Percentiles rank a stretch among this genome's conserved stretches.
Conservation (phyloP, 2,888 invertebrate genomes). For the Lordiphosa fenestrarum region DNA sequence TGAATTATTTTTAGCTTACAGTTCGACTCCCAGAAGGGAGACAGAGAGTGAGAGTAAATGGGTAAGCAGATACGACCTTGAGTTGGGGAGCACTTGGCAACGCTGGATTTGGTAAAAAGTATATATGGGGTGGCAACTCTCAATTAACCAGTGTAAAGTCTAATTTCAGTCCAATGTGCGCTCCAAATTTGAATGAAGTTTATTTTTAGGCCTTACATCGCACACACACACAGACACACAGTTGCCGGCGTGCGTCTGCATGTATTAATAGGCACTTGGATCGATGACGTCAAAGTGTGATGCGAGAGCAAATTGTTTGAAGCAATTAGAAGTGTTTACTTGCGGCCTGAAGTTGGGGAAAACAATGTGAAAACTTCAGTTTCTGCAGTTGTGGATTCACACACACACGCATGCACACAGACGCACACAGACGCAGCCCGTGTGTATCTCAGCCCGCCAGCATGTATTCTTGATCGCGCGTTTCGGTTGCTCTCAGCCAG, state of each 20-base stretch:
- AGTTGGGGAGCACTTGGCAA: constrained; percentile 31
- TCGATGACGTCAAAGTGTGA: constrained; percentile 62
- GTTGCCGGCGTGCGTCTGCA: constrained; percentile 63
- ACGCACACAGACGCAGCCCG: constrained; percentile 40
- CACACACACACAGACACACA: constrained; percentile 35
- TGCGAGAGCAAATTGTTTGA: constrained; percentile 28
- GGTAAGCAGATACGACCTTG: constrained; percentile 48
- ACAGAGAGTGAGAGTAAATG: neutral
- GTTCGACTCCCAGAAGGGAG: constrained; percentile 40
- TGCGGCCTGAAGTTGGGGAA: constrained; percentile 45
- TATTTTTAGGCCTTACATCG: constrained; percentile 62
- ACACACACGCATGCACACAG: constrained; percentile 15
- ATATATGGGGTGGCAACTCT: too few relatives aligned
- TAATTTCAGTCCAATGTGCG: constrained; percentile 32
- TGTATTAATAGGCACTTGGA: constrained; percentile 52
- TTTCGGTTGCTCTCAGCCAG: constrained; percentile 24
- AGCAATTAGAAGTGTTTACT: constrained; percentile 42
- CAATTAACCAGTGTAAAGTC: neutral
- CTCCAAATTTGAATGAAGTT: constrained; percentile 72
- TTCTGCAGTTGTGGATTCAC: constrained; percentile 23
- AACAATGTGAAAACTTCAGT: constrained; percentile 61
- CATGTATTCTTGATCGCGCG: constrained; percentile 67
- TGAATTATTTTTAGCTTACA: constrained; percentile 54
- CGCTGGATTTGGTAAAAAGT: constrained; percentile 4
- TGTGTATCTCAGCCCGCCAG: constrained; percentile 58